Base-by-base conservation (phyloP, 2,113 vertebrate genomes). In the Anhinga anhinga region DNA sequence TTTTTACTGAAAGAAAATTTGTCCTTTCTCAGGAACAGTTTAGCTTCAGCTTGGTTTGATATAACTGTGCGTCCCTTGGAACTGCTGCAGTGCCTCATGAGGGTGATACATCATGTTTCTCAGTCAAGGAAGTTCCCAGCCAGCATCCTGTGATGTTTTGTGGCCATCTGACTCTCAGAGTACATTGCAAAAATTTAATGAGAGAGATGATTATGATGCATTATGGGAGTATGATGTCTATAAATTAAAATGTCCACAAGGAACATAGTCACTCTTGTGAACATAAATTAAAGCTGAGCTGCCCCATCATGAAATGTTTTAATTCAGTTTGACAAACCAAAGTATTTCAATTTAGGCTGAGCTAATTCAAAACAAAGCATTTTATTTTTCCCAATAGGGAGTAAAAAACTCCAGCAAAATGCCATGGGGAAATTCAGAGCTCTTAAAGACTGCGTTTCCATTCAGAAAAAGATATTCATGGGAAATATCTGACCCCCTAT, bases 331-430 rank as follows among this genome's bases (percentile, higher is more conserved):
- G 94, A 94, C 90, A 95, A 92, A 96, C 42, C 42, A 59, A 94
- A 95, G 83, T 94, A 95, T 96, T 96, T 95, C 93, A 95, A 95
- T 96, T 94, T 94, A 83, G 88, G 50, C 91, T 90, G 63, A 94
- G 88, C 50, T 96, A 93, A 94, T 92, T 90, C 76, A 93, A 95
- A 97, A 80, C 92, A 94, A 97, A 95, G 59, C 82, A 96, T 97
- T 97, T 97, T 83, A 90, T 97, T 95, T 97, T 95, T 95, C 92
- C 97, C 97, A 94, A 2, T 88, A 38, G 97, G 42, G 63, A 95
- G 63, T 62, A 55, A 96, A 87, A 86, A 85, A 66, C 62, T 88
- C 47, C 50, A 96, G 53, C 53, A 92, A 96, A 97, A 90, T 77
- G 76, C 90, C 95, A 88, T 22, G 63, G 95, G 92, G 93, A 95